Evolutionary conservation across 2,113 vertebrate genomes (phyloP), one percentile per base, ranked within the genome.

Genomic region (Gymnobelideus leadbeateri): DNA sequence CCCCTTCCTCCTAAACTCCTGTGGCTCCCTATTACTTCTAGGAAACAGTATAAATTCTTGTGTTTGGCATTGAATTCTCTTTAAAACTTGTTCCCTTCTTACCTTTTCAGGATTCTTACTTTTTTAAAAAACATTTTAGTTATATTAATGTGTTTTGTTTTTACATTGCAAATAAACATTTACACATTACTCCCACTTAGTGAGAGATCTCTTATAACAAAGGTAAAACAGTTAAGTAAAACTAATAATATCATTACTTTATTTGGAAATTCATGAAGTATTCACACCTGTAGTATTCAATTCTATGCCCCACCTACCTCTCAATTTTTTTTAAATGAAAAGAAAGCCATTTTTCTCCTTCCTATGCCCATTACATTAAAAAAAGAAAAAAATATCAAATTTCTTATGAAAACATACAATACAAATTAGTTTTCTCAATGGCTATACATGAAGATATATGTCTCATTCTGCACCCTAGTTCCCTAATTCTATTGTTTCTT

Each of bases 261-360:
- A 77, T 77, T 0, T 77, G 37, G 61, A 77, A 77, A 77, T 77
- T 19, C 61, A 77, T n/a, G 61, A 0, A n/a, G n/a, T 37, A 77
- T 77, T 77, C 37, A 77, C 16, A n/a, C 14, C 37, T n/a, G 61
- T 77, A 77, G 31, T 97, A n/a, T 47, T 7, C 43, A 57, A 0
- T 93, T 95, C 25, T 91, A 54, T 0, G n/a, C 26, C 89, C 16
- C 6, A 1, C 14, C 28, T 9, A 50, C 25, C 10, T 61, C 57
- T 77, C 37, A 43, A 43, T 28, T 31, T 51, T 49, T 90, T 51
- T 31, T 93, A 94, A 90, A 61, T n/a, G 26, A 94, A 96, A 93
- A 95, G 77, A 77, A 93, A 96, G n/a, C 28, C 25, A 16, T 12
- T 93, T 57, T 37, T n/a, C 28, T 68, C 3, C 61, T 68, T 37